Evolutionary conservation across 2,113 vertebrate species (phyloP).

Genomic region (Daboia siamensis): DNA sequence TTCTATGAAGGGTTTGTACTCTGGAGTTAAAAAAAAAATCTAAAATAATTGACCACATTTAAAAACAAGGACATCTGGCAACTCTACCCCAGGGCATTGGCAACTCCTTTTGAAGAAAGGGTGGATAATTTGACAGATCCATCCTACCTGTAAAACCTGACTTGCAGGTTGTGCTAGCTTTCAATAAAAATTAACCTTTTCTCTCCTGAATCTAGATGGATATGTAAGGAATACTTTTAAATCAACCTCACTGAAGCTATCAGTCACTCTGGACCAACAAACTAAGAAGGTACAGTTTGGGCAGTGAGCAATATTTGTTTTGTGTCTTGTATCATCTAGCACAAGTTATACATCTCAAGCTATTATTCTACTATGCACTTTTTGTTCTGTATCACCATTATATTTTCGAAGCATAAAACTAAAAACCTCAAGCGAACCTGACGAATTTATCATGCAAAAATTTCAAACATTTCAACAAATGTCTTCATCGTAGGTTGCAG

Average conservation of each 20-base stretch:
- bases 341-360: background rate
- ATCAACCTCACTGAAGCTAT: background rate
- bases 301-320: background rate
- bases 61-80: slow-evolving; percentile 23
- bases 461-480: background rate
- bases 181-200: slow-evolving; percentile 16
- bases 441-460: background rate
- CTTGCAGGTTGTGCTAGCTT: slow-evolving; percentile 3
- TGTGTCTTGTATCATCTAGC: background rate
- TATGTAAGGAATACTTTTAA: background rate
- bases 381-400: background rate
- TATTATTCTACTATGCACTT: background rate
- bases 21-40: background rate
- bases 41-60: slow-evolving; percentile 9
- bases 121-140: background rate
- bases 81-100: slow-evolving; percentile 16
- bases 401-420: background rate
- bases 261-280: background rate
- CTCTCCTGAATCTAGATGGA: background rate
- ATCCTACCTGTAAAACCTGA: slow-evolving; percentile 31
- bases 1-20: background rate
- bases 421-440: background rate
- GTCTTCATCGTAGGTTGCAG: background rate
- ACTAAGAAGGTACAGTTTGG: background rate
- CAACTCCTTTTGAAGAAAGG: slow-evolving; percentile 8